These are phyloP conservation scores for Heliothis peltigera DNA, from an alignment of 2,888 invertebrate genomes.

Conservation along the genomic window DNA sequence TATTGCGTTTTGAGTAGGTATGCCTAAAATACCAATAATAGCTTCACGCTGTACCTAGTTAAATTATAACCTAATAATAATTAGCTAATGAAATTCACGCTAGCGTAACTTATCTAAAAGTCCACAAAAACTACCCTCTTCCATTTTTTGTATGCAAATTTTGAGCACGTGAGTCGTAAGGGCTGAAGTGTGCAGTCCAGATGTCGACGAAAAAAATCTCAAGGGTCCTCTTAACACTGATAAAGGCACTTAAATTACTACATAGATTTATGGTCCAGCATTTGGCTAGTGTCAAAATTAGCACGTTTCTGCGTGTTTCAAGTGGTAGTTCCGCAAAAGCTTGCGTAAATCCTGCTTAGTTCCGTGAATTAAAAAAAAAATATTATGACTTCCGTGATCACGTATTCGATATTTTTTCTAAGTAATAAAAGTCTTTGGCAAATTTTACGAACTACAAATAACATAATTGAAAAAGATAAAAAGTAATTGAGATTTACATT, in stretches of 20 bases:
- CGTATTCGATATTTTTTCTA: not conserved
- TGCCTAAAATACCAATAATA: not conserved
- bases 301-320: slow-evolving; percentile 75
- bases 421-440: too few species aligned
- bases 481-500: too few species aligned
- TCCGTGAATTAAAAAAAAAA: slow-evolving; percentile 30
- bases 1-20: not conserved
- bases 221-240: slow-evolving; percentile 45
- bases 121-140: slow-evolving; percentile 9
- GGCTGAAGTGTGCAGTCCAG: slow-evolving; percentile 55
- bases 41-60: not conserved
- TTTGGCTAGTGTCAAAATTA: slow-evolving; percentile 68
- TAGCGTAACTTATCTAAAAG: not conserved
- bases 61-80: not conserved
- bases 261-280: slow-evolving; percentile 70
- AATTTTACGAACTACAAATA: too few species aligned
- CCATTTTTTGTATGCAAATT: slow-evolving; percentile 50
- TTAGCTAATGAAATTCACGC: slow-evolving; percentile 18
- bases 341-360: slow-evolving; percentile 59
- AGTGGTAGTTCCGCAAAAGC: slow-evolving; percentile 74
- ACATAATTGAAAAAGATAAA: too few species aligned
- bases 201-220: slow-evolving; percentile 57
- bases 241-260: slow-evolving; percentile 61
- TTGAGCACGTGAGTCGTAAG: slow-evolving; percentile 58
- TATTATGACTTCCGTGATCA: not conserved